Conservation (phyloP, 2,113 vertebrate genomes). For the Eretmochelys imbricata region DNA sequence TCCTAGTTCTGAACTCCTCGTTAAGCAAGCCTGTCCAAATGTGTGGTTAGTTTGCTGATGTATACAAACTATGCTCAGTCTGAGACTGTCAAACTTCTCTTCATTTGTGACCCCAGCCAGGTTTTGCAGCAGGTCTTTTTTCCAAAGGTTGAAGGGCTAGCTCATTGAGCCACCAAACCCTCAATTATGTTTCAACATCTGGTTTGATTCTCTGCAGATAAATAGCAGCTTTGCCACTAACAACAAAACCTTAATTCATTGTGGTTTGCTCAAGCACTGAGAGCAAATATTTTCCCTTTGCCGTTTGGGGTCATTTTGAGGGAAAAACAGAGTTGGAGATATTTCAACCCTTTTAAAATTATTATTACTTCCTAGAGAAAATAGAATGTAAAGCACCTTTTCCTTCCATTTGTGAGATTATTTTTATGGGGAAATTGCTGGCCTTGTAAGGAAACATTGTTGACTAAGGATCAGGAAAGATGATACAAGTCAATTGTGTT, state of each 20-base stretch:
- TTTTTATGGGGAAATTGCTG: conserved; percentile 41
- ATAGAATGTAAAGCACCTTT: conserved; percentile 75
- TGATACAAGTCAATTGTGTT: conserved; percentile 35
- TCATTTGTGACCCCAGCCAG: background rate
- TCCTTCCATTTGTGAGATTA: conserved; percentile 68
- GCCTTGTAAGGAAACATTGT: conserved; percentile 42
- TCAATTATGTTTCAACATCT: conserved; percentile 76
- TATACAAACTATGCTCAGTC: background rate
- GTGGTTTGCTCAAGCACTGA: conserved; percentile 78
- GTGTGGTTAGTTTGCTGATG: fast-evolving
- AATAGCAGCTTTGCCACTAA: conserved; percentile 81
- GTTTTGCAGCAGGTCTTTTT: background rate
- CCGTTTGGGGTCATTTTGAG: conserved; percentile 79
- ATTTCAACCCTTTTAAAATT: conserved; percentile 77
- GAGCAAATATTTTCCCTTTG: conserved; percentile 83
- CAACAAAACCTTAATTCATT: conserved; percentile 83
- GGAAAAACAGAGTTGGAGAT: conserved; percentile 73
- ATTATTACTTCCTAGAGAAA: conserved; percentile 81
- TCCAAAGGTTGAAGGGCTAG: conserved; percentile 48
- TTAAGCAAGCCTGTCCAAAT: background rate
- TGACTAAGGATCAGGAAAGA: conserved; percentile 36
- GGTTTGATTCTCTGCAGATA: conserved; percentile 80
- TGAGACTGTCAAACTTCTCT: background rate
- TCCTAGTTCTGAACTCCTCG: background rate
- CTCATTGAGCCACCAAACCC: conserved; percentile 54